Evolutionary conservation across 2,113 vertebrate genomes (phyloP), one percentile per base, ranked within the genome.

Genomic region (Theristicus caerulescens): DNA sequence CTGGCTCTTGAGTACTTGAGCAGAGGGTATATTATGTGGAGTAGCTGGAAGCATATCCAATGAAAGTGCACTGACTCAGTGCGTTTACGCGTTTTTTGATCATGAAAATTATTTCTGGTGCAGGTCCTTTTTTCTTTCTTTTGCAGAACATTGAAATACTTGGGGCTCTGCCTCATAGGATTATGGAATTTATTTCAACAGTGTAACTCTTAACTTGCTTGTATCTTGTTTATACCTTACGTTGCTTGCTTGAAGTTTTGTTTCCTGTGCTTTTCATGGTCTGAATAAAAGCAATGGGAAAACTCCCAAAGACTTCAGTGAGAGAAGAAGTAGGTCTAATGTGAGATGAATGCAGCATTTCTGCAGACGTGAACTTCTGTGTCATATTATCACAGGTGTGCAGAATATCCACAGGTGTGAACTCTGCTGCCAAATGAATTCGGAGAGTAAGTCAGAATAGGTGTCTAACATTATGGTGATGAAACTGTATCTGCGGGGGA

Each of bases 361-460:
- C 82, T 93, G 19, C 10, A 6, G 57, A 21, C 42, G 24, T 31
- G 21, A 85, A 82, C 32, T 70, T 77, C 22, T 86, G 32, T 52
- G 10, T 84, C 26, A 2, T 47, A 11, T 80, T 93, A 29, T 51
- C 46, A 11, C 16, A 85, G 46, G 72, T 32, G 17, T 42, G 47
- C 46, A 55, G 51, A 77, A 62, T 66, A 76, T 73, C 58, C 82
- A 73, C 71, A 90, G 51, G 25, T 78, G 47, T 86, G 62, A 93
- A n/a, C n/a, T 85, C 71, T 47, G 36, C 74, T 87, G 31, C 59
- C 4, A 13, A 58, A 78, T 1, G 0, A 32, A 58, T 83, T 90
- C 0, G 0, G 59, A 62, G 26, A 54, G 16, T 2, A 0, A 58
- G 10, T 88, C n/a, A 78, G 66, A 80, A 77, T 54, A 80, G 9